These are phyloP conservation scores for Elephantulus edwardii DNA, from an alignment of 2,113 vertebrate species.

Conservation along the genomic window DNA sequence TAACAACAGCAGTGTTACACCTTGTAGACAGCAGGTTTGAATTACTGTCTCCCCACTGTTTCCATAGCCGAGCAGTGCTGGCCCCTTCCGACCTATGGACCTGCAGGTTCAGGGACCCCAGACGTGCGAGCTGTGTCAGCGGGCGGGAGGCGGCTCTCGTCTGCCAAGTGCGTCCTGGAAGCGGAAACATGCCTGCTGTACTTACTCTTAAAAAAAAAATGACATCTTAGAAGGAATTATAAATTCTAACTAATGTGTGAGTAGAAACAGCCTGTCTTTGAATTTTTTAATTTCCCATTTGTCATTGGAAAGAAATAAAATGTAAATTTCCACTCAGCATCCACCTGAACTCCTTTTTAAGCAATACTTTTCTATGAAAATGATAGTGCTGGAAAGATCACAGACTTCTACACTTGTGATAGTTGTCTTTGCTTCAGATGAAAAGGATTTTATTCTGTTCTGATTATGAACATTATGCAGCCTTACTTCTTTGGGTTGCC, in stretches of 20 bases:
- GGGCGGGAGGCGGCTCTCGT: background rate
- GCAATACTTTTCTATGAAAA: slow-evolving; percentile 2
- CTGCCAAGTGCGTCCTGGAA: background rate
- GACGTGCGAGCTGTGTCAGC: background rate
- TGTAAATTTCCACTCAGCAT: background rate
- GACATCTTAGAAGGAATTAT: slow-evolving; percentile 2
- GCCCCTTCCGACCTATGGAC: too few relatives aligned
- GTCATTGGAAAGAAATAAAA: slow-evolving; percentile 12
- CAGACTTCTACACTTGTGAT: background rate
- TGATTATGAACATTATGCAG: background rate
- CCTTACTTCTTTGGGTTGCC: too few relatives aligned
- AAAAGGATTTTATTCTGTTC: slow-evolving; percentile 21
- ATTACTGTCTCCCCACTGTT: too few relatives aligned
- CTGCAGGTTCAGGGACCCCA: background rate
- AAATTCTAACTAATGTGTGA: slow-evolving; percentile 7
- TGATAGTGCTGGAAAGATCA: background rate
- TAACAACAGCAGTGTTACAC: too few relatives aligned
- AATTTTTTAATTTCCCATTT: slow-evolving; percentile 30
- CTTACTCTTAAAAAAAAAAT: background rate
- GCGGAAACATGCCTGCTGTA: background rate
- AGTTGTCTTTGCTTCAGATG: slow-evolving; percentile 28
- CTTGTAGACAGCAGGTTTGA: too few relatives aligned
- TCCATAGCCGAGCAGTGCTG: too few relatives aligned
- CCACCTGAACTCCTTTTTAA: slow-evolving; percentile 11
- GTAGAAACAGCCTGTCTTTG: background rate